Conservation (phyloP, 2,888 invertebrate genomes). For the Ormia ochracea region DNA sequence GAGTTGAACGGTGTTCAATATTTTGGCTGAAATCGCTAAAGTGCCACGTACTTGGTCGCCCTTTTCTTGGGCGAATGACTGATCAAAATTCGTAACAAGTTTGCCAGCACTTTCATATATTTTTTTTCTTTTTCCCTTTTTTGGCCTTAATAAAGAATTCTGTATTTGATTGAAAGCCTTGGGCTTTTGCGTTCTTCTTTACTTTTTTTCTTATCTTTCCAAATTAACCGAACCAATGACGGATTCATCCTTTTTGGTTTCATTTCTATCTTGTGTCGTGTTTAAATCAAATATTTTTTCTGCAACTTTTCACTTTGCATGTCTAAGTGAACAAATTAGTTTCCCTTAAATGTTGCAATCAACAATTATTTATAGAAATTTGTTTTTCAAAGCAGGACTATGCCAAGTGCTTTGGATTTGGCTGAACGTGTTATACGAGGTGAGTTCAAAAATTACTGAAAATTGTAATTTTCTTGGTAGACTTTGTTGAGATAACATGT, state of each 20-base stretch:
- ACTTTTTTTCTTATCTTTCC: not conserved
- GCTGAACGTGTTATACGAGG: no score
- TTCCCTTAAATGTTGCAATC: constrained; percentile 34
- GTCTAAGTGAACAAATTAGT: constrained; percentile 32
- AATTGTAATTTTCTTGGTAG: no score
- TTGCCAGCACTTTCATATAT: no score
- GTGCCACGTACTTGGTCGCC: constrained; percentile 14
- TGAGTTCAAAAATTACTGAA: no score
- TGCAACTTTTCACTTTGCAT: constrained; percentile 42
- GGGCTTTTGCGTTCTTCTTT: constrained; percentile 8
- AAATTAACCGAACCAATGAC: constrained; percentile 4
- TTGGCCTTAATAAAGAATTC: constrained; percentile 1
- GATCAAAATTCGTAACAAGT: constrained; percentile 17
- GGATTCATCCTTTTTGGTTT: constrained; percentile 20
- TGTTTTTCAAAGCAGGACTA: not conserved
- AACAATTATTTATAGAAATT: constrained; percentile 47
- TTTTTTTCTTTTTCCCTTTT: not conserved
- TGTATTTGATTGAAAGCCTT: constrained; percentile 52
- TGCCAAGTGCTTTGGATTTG: no score
- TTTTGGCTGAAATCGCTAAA: constrained; percentile 16
- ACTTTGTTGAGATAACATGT: no score
- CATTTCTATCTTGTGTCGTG: not conserved
- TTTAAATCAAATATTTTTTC: not conserved
- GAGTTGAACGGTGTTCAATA: constrained; percentile 16
- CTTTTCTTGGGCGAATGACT: not conserved